Evolutionary conservation across 2,888 invertebrate genomes (phyloP).

Genomic region (Oeneis ivallda): DNA sequence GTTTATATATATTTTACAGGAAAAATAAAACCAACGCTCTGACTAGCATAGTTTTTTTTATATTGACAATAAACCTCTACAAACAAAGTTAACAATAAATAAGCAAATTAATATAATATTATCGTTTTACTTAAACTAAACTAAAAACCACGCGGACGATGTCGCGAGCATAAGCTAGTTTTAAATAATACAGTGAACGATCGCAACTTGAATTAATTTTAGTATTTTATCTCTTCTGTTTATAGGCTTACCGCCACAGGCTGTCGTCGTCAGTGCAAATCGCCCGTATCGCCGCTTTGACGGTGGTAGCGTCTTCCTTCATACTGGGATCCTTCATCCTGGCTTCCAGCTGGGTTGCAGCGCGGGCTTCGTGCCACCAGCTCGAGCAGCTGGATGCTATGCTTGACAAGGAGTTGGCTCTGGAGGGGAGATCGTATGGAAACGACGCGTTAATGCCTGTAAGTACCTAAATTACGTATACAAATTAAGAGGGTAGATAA

Average conservation of each 20-base stretch:
- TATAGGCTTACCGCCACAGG: conserved; percentile 89
- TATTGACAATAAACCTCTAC: too few species aligned
- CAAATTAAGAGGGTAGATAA: too few species aligned
- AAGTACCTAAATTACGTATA: conserved; percentile 55
- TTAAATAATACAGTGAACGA: too few species aligned
- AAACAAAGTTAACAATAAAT: too few species aligned
- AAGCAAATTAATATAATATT: too few species aligned
- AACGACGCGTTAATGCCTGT: conserved; percentile 87
- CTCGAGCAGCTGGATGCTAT: conserved; percentile 85
- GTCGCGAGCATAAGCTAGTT: too few species aligned
- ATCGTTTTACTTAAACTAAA: too few species aligned
- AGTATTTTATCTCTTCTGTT: conserved; percentile 25
- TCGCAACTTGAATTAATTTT: not conserved
- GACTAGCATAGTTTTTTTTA: too few species aligned
- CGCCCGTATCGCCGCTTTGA: conserved; percentile 91
- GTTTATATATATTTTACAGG: too few species aligned
- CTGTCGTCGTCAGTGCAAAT: conserved; percentile 91
- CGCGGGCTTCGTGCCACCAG: conserved; percentile 90
- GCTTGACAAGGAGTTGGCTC: conserved; percentile 85
- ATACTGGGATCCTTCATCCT: conserved; percentile 91
- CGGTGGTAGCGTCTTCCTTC: conserved; percentile 90
- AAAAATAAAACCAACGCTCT: too few species aligned
- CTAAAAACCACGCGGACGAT: too few species aligned
- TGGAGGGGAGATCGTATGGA: conserved; percentile 82
- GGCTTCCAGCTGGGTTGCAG: conserved; percentile 91